Evolutionary conservation across 1,140 invertebrate species (phyloP), one percentile per base, ranked within the genome.

Genomic region (Grapholita molesta): DNA sequence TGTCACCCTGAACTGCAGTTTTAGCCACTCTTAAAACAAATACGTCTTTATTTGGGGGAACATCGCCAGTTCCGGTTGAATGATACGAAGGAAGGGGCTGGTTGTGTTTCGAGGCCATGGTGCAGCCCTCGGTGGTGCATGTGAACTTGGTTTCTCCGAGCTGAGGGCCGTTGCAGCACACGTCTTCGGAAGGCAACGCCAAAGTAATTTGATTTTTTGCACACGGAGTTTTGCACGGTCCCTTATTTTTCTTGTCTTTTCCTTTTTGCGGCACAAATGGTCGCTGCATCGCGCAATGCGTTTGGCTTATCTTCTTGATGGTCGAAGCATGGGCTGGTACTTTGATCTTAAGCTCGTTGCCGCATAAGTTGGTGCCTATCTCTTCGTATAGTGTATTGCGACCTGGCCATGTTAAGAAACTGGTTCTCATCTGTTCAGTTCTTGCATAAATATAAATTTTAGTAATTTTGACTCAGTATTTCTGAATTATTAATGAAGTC

Each of bases 271-370:
- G 70, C 72, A 70, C 61, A 71, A 82, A 91, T 30, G 89, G 88
- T 61, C 79, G 74, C 75, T 88, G 86, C 75, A 91, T 79, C 8
- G 78, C 61, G 66, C 86, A 89, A 77, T 89, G 89, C 5, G 86
- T 91, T 75, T 89, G 86, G 76, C 89, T 91, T 35, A 91, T 88
- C 76, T 91, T 91, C 81, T 91, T 91, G 25, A 91, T 89, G 55
- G 90, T 79, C 9, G 85, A 79, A 28, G 85, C 79, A 70, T 70
- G 79, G 4, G 80, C 86, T 35, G 89, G 89, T 18, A 91, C 85
- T 80, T 89, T 91, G 61, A 91, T 91, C 73, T 87, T 91, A 68
- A 91, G 78, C 68, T 91, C 89, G 68, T 91, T 90, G 64, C 83
- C 88, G 69, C 77, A 76, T 72, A 89, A 69, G 72, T 73, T 85